Conservation (phyloP, 2,797 vertebrate genomes). For the Ispidina picta region DNA sequence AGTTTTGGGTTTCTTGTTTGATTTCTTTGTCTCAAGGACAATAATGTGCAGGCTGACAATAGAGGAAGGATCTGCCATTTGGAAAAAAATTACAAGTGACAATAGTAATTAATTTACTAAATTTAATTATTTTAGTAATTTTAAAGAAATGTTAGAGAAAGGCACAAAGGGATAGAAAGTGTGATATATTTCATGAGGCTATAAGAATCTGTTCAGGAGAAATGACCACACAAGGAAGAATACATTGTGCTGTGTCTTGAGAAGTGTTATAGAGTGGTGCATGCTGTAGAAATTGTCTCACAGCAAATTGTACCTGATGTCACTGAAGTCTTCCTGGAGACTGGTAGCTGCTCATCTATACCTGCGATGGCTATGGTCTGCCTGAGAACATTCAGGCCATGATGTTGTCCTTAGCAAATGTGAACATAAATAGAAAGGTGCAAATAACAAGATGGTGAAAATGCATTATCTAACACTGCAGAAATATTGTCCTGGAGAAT, state of each 20-base stretch:
- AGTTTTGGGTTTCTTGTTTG: background rate
- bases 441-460: background rate
- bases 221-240: background rate
- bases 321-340: background rate
- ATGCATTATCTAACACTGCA: background rate
- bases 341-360: fast-evolving
- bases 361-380: background rate
- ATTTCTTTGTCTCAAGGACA: background rate
- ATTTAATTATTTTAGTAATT: no score
- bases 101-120: background rate
- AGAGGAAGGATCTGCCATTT: background rate
- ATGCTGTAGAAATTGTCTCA: background rate
- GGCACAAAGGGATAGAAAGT: background rate
- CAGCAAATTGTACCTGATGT: background rate
- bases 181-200: background rate
- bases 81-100: background rate
- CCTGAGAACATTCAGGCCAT: background rate
- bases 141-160: background rate
- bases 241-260: background rate
- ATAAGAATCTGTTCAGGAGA: background rate
- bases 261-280: background rate
- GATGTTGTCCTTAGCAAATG: background rate
- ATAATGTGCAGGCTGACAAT: background rate
- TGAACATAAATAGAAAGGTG: fast-evolving
- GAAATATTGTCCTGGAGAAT: background rate